phyloP scores from a whole-genome alignment of 2,888 invertebrate genomes.

The Agrotis exclamationis region DNA sequence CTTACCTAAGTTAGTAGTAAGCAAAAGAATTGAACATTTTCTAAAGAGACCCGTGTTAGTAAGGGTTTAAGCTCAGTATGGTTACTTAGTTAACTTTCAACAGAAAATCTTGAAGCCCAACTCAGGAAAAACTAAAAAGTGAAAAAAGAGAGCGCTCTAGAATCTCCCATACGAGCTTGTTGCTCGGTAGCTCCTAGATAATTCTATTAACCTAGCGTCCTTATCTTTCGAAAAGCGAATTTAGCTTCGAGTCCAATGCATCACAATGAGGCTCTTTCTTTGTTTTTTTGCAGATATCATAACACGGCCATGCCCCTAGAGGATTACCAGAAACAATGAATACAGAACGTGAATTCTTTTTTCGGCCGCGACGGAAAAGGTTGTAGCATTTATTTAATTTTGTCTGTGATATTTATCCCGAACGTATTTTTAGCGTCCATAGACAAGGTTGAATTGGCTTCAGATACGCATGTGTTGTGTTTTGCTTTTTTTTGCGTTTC shows the following conservation, averaged over 20 bases:
- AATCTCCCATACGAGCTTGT: constrained; percentile 24
- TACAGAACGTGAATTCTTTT: constrained; percentile 69
- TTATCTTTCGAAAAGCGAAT: constrained; percentile 53
- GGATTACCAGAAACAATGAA: constrained; percentile 73
- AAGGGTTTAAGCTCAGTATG: neutral
- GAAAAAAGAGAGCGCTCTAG: neutral
- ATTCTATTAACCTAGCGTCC: constrained; percentile 57
- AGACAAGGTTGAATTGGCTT: constrained; percentile 45
- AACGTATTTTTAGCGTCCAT: constrained; percentile 51
- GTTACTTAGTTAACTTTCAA: constrained; percentile 11
- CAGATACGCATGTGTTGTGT: constrained; percentile 28
- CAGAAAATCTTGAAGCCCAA: constrained; percentile 12
- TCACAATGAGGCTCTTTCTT: constrained; percentile 71
- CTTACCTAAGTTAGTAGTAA: too few species aligned
- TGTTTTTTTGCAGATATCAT: constrained; percentile 69
- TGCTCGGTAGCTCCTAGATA: constrained; percentile 42
- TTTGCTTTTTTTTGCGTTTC: constrained; percentile 28
- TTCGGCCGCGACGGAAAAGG: constrained; percentile 27
- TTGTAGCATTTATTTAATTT: constrained; percentile 63
- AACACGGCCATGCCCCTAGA: constrained; percentile 65
- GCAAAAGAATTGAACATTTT: neutral
- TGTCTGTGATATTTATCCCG: constrained; percentile 60
- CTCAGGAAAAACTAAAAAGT: neutral
- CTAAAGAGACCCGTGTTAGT: constrained; percentile 1
- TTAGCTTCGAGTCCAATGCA: constrained; percentile 66